Percentiles rank a stretch among this genome's conserved stretches.
Conservation (phyloP, 2,113 vertebrate species). For the Plecotus auritus region DNA sequence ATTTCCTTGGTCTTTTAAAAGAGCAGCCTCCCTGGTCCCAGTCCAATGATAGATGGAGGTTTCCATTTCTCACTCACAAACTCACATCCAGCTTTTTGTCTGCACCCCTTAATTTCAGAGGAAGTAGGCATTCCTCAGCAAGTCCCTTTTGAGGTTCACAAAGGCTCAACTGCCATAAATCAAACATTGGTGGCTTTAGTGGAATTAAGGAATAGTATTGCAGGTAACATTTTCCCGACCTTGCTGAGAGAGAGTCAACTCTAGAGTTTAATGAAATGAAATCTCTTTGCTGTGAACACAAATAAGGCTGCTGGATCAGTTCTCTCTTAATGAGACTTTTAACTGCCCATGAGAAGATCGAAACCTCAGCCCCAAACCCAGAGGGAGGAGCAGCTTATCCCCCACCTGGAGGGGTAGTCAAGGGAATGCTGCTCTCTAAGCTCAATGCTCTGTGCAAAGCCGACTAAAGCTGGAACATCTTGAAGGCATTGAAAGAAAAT, state of each 20-base stretch:
- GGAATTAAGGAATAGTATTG: slow-evolving; percentile 41
- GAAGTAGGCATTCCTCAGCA: slow-evolving; percentile 51
- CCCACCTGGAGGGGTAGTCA: slow-evolving; percentile 38
- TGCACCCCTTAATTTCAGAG: slow-evolving; percentile 69
- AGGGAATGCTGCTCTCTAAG: neutral
- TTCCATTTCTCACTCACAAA: slow-evolving; percentile 66
- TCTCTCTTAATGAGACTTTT: slow-evolving; percentile 73
- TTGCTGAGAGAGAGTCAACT: slow-evolving; percentile 73
- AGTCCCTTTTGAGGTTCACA: slow-evolving; percentile 60
- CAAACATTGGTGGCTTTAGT: slow-evolving; percentile 70
- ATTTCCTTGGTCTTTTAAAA: neutral
- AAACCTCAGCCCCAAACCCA: slow-evolving; percentile 68
- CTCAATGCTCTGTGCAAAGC: neutral
- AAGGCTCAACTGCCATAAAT: slow-evolving; percentile 73
- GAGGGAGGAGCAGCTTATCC: slow-evolving; percentile 61
- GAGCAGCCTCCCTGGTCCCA: neutral
- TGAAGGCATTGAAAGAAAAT: slow-evolving; percentile 53
- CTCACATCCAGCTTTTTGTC: slow-evolving; percentile 10
- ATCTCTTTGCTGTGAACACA: slow-evolving; percentile 69
- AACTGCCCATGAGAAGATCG: slow-evolving; percentile 74
- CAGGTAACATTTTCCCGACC: slow-evolving; percentile 70
- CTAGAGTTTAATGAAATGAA: slow-evolving; percentile 79
- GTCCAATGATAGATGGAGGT: neutral
- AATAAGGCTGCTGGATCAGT: slow-evolving; percentile 61
- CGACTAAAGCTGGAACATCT: slow-evolving; percentile 8